phyloP scores from a whole-genome alignment of 2,113 vertebrate genomes.

The Coturnix japonica region DNA sequence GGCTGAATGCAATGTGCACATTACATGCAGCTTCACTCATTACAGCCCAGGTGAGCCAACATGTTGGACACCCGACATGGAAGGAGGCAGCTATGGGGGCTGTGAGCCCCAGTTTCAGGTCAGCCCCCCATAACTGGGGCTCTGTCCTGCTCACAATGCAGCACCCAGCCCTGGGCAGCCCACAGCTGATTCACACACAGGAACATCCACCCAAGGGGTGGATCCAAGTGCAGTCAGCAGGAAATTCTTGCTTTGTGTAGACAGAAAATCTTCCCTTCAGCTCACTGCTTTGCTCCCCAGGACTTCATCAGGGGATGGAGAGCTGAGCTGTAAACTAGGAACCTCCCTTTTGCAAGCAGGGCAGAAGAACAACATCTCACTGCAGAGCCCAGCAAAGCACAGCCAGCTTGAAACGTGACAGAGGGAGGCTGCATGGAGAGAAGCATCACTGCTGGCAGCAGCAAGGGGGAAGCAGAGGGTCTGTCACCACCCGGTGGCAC shows the following conservation, averaged over 20 bases:
- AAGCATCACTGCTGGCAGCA: not conserved
- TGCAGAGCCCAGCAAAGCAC: not conserved
- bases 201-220: not conserved
- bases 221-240: not conserved
- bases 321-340: not conserved
- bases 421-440: not conserved
- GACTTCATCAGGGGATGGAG: not conserved
- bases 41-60: no score
- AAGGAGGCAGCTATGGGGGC: not conserved
- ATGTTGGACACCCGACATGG: not conserved
- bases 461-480: not conserved
- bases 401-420: no score
- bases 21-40: no score
- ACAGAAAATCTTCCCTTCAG: not conserved
- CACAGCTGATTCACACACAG: not conserved
- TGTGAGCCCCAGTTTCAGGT: accelerated
- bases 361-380: not conserved
- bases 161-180: not conserved
- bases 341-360: not conserved
- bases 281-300: not conserved
- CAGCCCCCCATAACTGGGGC: not conserved
- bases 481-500: not conserved
- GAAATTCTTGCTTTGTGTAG: slow-evolving; percentile 14
- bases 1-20: no score
- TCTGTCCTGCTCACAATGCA: not conserved